Evolutionary conservation across 2,888 invertebrate genomes (phyloP), one percentile per base, ranked within the genome.

Genomic region (Rhagonycha lutea): DNA sequence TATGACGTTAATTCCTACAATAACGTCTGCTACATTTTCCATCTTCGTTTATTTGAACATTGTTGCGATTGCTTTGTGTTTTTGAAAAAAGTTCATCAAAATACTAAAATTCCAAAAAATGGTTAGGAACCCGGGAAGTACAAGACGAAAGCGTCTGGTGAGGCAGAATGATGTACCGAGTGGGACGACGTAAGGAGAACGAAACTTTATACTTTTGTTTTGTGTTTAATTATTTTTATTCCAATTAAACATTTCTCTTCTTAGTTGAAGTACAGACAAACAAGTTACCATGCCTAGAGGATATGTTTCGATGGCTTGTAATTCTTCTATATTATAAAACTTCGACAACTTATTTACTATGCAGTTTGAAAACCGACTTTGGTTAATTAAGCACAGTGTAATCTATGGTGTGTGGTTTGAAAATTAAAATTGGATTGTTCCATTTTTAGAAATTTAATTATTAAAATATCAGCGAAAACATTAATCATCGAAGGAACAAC

Each of bases 1-100:
- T 69, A 24, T 60, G 12, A 24, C 47, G n/a, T 47, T 69, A 69
- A 69, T 69, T 69, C 68, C 60, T 60, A 69, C 68, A 69, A 69
- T 69, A 60, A 24, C 47, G 68, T 69, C 68, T 69, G 68, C 32
- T 24, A 61, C 26, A 23, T 69, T 69, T 28, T 61, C 61, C 11
- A 47, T 47, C 47, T n/a, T 47, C n/a, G 47, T 47, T 47, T n/a
- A 47, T 7, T n/a, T n/a, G 2, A 47, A 7, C 47, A n/a, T 47
- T 47, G 47, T 47, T 47, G 47, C 47, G 47, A 47, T 47, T n/a
- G n/a, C n/a, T 47, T 5, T n/a, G 5, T n/a, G 47, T 28, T 28
- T 28, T 28, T 28, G 28, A 9, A 28, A 28, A 28, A 28, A 28
- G 28, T 7, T 28, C 28, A 28, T 28, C 28, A 28, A 28, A 28